Conservation (phyloP, 1,140 invertebrate genomes). For the Ceratosolen fusciceps region DNA sequence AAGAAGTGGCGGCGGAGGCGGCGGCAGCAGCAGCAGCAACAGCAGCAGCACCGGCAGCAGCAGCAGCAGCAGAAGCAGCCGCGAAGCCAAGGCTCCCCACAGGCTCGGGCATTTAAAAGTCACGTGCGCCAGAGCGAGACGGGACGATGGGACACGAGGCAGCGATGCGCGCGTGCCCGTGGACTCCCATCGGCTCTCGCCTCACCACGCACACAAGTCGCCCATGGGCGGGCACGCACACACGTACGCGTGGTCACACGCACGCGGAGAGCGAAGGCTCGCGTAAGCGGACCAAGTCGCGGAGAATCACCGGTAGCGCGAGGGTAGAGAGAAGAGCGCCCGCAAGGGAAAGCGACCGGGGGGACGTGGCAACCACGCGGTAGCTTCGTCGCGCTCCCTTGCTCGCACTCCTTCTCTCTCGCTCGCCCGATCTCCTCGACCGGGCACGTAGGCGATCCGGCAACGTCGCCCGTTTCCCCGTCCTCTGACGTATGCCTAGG, state of each 20-base stretch:
- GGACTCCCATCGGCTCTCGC: slow-evolving; percentile 23
- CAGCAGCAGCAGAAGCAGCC: not conserved
- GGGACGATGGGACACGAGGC: slow-evolving; percentile 2
- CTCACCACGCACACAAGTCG: too few relatives aligned
- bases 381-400: not conserved
- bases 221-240: too few relatives aligned
- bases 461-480: not conserved
- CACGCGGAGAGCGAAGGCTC: slow-evolving; percentile 28
- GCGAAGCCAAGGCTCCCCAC: not conserved
- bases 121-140: slow-evolving; percentile 48
- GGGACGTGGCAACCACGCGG: slow-evolving; percentile 54
- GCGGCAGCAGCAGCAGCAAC: too few relatives aligned
- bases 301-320: slow-evolving; percentile 42
- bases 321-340: slow-evolving; percentile 14
- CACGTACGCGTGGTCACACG: slow-evolving; percentile 30
- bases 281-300: slow-evolving; percentile 4
- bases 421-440: not conserved
- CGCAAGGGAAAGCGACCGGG: slow-evolving; percentile 37
- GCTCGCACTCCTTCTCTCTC: not conserved
- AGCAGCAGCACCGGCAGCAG: not conserved
- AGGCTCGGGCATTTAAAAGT: slow-evolving; percentile 48
- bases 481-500: not conserved
- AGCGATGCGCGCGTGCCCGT: not conserved
- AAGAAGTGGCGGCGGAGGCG: too few relatives aligned
- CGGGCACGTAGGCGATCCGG: not conserved